Evolutionary conservation across 1,140 invertebrate genomes (phyloP).

Genomic region (Scylla paramamosain): DNA sequence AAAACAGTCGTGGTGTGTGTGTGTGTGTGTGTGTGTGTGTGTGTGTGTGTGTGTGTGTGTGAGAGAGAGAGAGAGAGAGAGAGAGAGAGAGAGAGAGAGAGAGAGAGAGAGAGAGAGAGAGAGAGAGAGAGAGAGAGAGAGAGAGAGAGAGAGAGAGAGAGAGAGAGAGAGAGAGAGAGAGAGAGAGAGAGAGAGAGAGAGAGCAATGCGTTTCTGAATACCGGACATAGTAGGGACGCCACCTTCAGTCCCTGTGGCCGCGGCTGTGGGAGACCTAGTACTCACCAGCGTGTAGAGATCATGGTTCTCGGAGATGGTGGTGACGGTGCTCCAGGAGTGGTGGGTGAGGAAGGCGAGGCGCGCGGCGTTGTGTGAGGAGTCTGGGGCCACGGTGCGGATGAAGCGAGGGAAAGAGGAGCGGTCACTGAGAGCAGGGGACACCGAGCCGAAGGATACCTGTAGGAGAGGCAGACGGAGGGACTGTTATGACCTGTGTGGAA

Average conservation of each 20-base stretch:
- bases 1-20: too few species aligned
- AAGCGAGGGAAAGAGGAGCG: slow-evolving; percentile 92
- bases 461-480: background rate
- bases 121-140: background rate
- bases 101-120: background rate
- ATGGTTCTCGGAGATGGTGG: slow-evolving; percentile 91
- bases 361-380: slow-evolving; percentile 92
- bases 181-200: background rate
- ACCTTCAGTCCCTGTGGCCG: too few species aligned
- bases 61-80: background rate
- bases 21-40: too few species aligned
- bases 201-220: too few species aligned
- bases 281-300: slow-evolving; percentile 90
- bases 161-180: background rate
- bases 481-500: background rate
- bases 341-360: slow-evolving; percentile 90
- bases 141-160: background rate
- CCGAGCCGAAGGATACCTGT: slow-evolving; percentile 92
- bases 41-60: too few species aligned
- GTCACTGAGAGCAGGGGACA: slow-evolving; percentile 91
- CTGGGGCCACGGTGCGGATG: slow-evolving; percentile 91
- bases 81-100: background rate
- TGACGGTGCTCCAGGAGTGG: slow-evolving; percentile 92
- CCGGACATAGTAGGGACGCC: too few species aligned
- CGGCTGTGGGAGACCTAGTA: background rate